Base-by-base conservation (phyloP, 2,888 invertebrate genomes). In the Clivina fossor region DNA sequence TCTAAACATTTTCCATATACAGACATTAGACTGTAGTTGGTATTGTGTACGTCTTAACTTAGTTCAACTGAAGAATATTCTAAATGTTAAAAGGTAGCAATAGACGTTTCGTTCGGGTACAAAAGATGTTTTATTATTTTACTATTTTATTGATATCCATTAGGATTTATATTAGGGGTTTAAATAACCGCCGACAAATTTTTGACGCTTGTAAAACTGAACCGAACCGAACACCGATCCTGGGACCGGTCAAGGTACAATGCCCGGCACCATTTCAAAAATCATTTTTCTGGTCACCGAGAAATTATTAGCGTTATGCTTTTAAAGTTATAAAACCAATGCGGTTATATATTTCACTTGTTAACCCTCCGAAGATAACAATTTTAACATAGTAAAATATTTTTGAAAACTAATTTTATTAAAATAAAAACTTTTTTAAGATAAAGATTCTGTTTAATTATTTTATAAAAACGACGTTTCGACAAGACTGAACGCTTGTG, bases 91-190 rank as follows among this genome's bases (percentile, higher is more conserved):
- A 32, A 50, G 50, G 50, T 50, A 50, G 50, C 50, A 40, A 50
- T 50, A 38, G 20, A 32, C 40, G 28, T 15, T 40, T 41, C 41
- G 32, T 16, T 13, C n/a, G 11, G 20, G 18, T 37, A 50, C 50
- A 50, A 50, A 40, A 41, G 22, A 4, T 7, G 41, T 38, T 50
- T 50, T 50, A 50, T 50, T 50, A 50, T 50, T 50, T 50, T 50
- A 50, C 41, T 20, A 50, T 50, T 50, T 50, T 50, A 50, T 50
- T 50, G 50, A 50, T 50, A 50, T 50, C 50, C 32, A 50, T 50
- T 50, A 50, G 50, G 40, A 11, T n/a, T n/a, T 41, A 32, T 50
- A 50, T 50, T 50, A 41, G 41, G 50, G 50, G 50, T 19, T n/a
- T n/a, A 41, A 50, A 50, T 50, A 32, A 41, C n/a, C 41, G 22